Conservation (phyloP, 2,888 invertebrate genomes). For the Stegophylla sp. region DNA sequence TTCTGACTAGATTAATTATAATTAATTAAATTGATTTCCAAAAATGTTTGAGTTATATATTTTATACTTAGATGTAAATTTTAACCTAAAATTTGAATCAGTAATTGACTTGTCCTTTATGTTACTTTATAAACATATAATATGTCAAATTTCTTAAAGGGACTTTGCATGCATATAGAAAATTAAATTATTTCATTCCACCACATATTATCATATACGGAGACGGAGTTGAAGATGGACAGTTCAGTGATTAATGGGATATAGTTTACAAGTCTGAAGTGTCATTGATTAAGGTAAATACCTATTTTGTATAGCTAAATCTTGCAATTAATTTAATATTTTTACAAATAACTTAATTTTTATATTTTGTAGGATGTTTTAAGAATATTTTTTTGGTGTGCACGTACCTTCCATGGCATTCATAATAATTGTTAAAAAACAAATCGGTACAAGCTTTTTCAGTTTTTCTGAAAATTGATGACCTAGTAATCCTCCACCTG, state of each 20-base stretch:
- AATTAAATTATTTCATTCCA: conserved; percentile 69
- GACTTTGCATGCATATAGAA: conserved; percentile 68
- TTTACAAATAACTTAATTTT: background rate
- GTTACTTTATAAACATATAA: background rate
- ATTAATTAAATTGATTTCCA: too few species aligned
- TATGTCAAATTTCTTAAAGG: conserved; percentile 63
- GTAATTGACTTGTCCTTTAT: background rate
- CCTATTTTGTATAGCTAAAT: too few species aligned
- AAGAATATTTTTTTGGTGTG: background rate
- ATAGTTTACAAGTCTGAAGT: conserved; percentile 83
- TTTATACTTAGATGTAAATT: too few species aligned
- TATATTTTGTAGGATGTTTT: background rate
- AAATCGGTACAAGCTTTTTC: conserved; percentile 82
- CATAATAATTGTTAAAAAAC: conserved; percentile 87
- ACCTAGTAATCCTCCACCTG: conserved; percentile 78
- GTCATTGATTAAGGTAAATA: conserved; percentile 64
- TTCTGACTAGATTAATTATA: too few species aligned
- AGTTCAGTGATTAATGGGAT: conserved; percentile 78
- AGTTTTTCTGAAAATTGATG: background rate
- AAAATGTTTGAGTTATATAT: too few species aligned
- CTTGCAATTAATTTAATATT: too few species aligned
- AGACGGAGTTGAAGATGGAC: conserved; percentile 94
- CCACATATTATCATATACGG: conserved; percentile 81
- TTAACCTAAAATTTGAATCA: background rate
- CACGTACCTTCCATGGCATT: conserved; percentile 70